Percentiles rank a stretch among this genome's conserved stretches.
Evolutionary conservation across 2,113 vertebrate species (phyloP).

Genomic region (Hirundichthys speculiger): DNA sequence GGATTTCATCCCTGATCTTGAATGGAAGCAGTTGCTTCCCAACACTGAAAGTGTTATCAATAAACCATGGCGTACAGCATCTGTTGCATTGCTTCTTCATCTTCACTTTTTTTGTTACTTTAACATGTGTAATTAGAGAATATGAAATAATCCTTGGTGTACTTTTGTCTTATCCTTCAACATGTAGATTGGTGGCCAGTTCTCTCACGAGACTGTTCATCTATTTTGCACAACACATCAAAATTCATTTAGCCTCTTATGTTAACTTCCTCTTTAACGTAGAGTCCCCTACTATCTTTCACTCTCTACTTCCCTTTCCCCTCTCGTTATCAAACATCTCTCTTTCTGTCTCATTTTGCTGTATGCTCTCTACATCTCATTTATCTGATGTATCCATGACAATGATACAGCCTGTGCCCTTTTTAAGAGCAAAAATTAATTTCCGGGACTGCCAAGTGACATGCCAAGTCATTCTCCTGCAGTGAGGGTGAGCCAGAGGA

Average conservation of each 20-base stretch:
- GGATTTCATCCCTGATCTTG: too few species aligned
- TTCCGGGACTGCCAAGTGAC: background rate
- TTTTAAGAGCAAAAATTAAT: constrained; percentile 6
- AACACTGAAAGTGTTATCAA: too few species aligned
- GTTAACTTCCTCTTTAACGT: constrained; percentile 1
- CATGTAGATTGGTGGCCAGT: too few species aligned
- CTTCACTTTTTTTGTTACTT: too few species aligned
- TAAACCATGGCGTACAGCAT: too few species aligned
- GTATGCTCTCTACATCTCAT: constrained; percentile 11
- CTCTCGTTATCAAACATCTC: background rate
- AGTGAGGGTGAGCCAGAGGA: background rate
- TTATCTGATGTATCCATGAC: constrained; percentile 23
- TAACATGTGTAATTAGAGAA: too few species aligned
- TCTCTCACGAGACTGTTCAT: background rate
- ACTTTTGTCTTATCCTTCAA: too few species aligned
- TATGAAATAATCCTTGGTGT: too few species aligned
- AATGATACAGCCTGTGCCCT: constrained; percentile 1
- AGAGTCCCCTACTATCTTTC: background rate
- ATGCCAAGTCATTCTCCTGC: background rate
- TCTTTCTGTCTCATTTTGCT: background rate
- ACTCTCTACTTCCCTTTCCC: background rate
- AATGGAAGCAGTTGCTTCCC: too few species aligned
- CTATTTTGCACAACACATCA: too few species aligned
- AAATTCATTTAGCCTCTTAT: background rate
- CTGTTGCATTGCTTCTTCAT: too few species aligned